These are phyloP conservation scores for Heliconius aoede DNA, from an alignment of 2,888 invertebrate genomes.

Conservation along the genomic window DNA sequence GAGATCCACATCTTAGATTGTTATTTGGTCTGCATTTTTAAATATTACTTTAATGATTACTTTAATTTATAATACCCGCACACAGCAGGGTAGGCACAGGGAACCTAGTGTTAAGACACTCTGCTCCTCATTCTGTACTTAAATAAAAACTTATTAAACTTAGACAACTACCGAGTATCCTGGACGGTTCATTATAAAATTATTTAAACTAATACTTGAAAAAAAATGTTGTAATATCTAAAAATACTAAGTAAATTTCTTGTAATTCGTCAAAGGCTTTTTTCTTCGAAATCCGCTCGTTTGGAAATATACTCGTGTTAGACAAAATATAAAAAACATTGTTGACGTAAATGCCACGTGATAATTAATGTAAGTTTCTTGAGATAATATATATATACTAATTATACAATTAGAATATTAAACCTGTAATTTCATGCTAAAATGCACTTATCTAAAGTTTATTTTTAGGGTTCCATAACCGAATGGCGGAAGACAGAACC, in stretches of 20 bases:
- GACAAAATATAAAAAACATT: conserved; percentile 4
- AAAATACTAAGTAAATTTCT: neutral
- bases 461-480: neutral
- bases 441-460: neutral
- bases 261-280: neutral
- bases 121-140: no score
- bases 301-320: conserved; percentile 9
- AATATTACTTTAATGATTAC: conserved; percentile 6
- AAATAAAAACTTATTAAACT: no score
- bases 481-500: neutral
- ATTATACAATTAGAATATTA: neutral
- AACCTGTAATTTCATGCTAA: neutral
- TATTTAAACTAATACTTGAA: neutral
- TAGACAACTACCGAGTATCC: neutral
- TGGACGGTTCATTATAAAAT: no score
- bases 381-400: neutral
- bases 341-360: neutral
- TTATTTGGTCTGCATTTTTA: conserved; percentile 44
- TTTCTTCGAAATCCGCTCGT: neutral
- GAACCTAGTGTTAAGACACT: no score
- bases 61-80: no score
- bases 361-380: neutral
- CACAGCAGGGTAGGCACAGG: no score
- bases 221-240: neutral
- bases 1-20: conserved; percentile 57